A percentile compares a stretch with the other conserved stretches of the same genome.
Evolutionary conservation across 2,888 invertebrate species (phyloP).

Genomic region (Clivina fossor): DNA sequence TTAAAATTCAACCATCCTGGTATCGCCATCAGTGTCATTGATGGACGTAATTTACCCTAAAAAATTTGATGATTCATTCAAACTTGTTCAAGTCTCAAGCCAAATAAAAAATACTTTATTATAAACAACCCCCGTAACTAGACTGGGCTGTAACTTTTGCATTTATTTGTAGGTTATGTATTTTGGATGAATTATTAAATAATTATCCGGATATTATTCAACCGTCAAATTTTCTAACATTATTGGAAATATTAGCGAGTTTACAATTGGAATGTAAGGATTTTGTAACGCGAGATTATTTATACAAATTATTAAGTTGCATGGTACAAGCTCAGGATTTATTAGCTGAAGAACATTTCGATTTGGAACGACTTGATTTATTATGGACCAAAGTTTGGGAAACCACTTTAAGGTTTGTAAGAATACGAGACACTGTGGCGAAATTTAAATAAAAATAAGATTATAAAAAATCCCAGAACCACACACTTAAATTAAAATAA

Average conservation of each 20-base stretch:
- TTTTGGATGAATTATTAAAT: constrained; percentile 49
- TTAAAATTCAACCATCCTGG: no score
- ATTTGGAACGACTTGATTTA: constrained; percentile 41
- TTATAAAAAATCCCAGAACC: no score
- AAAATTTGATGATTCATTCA: no score
- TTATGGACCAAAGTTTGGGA: constrained; percentile 52
- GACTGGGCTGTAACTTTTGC: no score
- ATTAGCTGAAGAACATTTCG: constrained; percentile 36
- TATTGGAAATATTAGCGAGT: constrained; percentile 52
- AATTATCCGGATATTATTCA: constrained; percentile 52
- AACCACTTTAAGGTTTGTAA: constrained; percentile 51
- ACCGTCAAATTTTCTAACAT: constrained; percentile 46
- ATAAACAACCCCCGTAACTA: no score
- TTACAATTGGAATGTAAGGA: constrained; percentile 48
- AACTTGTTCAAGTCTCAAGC: no score
- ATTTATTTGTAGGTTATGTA: constrained; percentile 52
- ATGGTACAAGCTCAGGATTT: constrained; percentile 47
- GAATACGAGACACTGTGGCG: no score
- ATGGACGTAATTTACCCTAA: no score
- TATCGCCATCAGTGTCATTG: no score
- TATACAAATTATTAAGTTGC: constrained; percentile 48
- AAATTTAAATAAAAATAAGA: no score
- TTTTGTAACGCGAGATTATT: constrained; percentile 46
- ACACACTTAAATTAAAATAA: no score
- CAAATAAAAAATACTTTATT: no score